phyloP scores from a whole-genome alignment of 2,113 vertebrate genomes.

The Mustela lutreola region DNA sequence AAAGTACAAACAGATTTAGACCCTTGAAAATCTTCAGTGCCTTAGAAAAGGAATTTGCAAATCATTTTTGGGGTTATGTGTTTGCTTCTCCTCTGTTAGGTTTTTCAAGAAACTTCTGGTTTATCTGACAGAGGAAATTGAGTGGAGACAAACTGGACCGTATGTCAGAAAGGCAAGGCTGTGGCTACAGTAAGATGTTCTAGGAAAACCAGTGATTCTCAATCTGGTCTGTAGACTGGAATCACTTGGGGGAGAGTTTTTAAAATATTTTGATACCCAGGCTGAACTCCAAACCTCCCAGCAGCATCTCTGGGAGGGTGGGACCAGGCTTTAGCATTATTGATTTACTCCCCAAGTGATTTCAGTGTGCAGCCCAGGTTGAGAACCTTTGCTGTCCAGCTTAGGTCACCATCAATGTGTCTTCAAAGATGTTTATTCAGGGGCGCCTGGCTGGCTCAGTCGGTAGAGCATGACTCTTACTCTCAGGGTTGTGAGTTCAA shows the following conservation, averaged over 20 bases:
- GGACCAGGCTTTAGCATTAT: background rate
- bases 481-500: background rate
- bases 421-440: background rate
- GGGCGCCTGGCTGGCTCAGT: background rate
- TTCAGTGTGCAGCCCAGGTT: background rate
- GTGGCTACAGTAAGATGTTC: background rate
- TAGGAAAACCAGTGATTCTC: background rate
- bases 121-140: background rate
- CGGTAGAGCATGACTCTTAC: background rate
- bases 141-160: background rate
- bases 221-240: background rate
- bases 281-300: background rate
- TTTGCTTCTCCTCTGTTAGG: background rate
- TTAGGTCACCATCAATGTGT: background rate
- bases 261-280: background rate
- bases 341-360: background rate
- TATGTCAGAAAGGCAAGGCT: background rate
- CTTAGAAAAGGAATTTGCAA: slow-evolving; percentile 19
- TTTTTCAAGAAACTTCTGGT: slow-evolving; percentile 24
- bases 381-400: background rate
- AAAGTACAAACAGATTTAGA: background rate
- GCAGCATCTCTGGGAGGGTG: background rate
- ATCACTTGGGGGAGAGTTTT: background rate
- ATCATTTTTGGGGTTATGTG: background rate
- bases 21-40: background rate